Evolutionary conservation across 2,888 invertebrate species (phyloP).

Genomic region (Campoplex nolae): DNA sequence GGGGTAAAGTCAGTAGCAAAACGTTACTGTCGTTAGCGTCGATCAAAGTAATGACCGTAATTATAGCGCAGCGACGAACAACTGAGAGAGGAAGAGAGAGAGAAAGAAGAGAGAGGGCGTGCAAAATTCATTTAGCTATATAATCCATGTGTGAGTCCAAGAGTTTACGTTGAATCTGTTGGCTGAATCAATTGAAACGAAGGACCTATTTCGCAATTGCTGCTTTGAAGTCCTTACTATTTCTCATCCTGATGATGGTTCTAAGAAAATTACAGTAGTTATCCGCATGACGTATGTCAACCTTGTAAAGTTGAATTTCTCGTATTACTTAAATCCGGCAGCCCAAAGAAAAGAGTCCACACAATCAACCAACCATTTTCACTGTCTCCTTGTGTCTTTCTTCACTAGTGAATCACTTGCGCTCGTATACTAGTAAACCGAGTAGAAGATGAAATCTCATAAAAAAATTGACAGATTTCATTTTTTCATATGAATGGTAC

Average conservation of each 20-base stretch:
- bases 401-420: too few species aligned
- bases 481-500: too few species aligned
- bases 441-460: too few species aligned
- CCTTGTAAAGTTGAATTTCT: neutral
- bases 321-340: neutral
- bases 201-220: neutral
- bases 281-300: neutral
- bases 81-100: conserved; percentile 5
- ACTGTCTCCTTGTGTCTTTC: too few species aligned
- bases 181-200: neutral
- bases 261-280: neutral
- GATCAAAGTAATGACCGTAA: conserved; percentile 71
- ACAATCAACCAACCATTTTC: too few species aligned
- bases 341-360: too few species aligned
- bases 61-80: conserved; percentile 50
- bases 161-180: conserved; percentile 21
- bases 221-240: neutral
- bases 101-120: neutral
- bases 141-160: neutral
- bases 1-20: conserved; percentile 40
- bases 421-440: too few species aligned
- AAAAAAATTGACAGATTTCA: too few species aligned
- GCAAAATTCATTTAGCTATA: neutral
- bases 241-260: neutral
- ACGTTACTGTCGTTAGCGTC: conserved; percentile 69